Base-by-base conservation (phyloP, 2,797 vertebrate genomes). In the Pygocentrus nattereri region DNA sequence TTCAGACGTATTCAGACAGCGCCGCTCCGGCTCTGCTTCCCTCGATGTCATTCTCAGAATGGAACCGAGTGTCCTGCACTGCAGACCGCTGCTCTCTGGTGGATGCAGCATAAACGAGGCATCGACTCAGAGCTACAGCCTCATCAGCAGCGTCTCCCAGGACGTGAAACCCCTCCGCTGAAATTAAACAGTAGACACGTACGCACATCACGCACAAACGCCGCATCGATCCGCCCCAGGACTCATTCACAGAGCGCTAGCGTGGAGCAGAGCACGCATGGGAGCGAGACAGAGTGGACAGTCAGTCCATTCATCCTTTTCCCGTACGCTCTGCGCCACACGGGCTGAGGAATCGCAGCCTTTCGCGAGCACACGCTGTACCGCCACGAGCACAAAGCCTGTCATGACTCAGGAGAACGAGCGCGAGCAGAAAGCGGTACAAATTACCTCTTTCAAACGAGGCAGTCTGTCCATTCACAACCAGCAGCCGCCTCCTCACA, bases 61-160 rank as follows among this genome's bases (percentile, higher is more conserved):
- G 47, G 54, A 41, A 82, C 30, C 15, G 19, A 4, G 56, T 31
- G 23, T 84, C 69, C 71, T 70, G 62, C 76, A 84, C 52, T 82
- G 61, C 67, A 79, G 73, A 69, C 58, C 21, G 58, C 12, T 70
- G 21, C 23, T 44, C 47, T 68, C 38, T 65, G 6, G 13, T 84
- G 89, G 73, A 67, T 54, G 78, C 77, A 87, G 80, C 79, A 76
- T 79, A 84, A 80, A 64, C 83, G 77, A 16, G 74, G 80, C 65
- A 86, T 74, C 34, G 78, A 82, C 77, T 77, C 79, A 74, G 12
- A 18, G 76, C 59, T 30, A 70, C 84, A 78, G 76, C 87, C 91
- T 88, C 82, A 87, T 87, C 85, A 75, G 86, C 88, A 83, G 74
- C n/a, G 84, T 87, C 88, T 86, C 84, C 52, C 1, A 80, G 84